Base-by-base conservation (phyloP, 2,888 invertebrate species). In the Aradus depressus region DNA sequence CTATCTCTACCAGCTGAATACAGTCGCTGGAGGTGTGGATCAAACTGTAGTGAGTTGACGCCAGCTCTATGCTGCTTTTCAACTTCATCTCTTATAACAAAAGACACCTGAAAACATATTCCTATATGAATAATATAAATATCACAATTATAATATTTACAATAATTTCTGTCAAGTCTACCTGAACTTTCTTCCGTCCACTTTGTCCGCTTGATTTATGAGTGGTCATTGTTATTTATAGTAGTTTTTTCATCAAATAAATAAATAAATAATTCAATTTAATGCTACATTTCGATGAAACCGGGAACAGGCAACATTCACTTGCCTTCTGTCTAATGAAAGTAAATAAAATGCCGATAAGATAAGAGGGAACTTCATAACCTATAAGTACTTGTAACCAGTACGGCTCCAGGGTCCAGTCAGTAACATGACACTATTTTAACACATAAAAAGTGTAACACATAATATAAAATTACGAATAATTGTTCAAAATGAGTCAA, bases 1-100 rank as follows among this genome's bases (percentile, higher is more conserved):
- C 95, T 92, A 72, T 98, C 98, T 54, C 96, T 76, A 44, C 96
- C 95, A 60, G 96, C 96, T 3, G 96, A 90, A 71, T 93, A 98
- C 25, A 98, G 75, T 63, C 93, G 77, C 56, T 89, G 84, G 63
- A 86, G 76, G 53, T 76, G 75, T 4, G 89, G 80, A 71, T 98
- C 97, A 67, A 86, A 81, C 72, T 97, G 96, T 55, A 98, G 72
- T 5, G 95, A 89, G 71, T 95, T 96, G 52, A 98, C 86, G 54
- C 96, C 96, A 61, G 95, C 93, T 66, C 95, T 78, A 70, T 97
- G 96, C 62, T 83, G 80, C 61, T 83, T 79, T 72, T 98, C 97
- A 64, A 89, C 86, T 66, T 93, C 91, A 71, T 95, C 93, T 62
- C 97, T 83, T 65, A 98, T 92, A 54, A 97, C 93, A 78, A 93